These are phyloP conservation scores for Gerris lacustris DNA, from an alignment of 2,888 invertebrate genomes.

Conservation along the genomic window DNA sequence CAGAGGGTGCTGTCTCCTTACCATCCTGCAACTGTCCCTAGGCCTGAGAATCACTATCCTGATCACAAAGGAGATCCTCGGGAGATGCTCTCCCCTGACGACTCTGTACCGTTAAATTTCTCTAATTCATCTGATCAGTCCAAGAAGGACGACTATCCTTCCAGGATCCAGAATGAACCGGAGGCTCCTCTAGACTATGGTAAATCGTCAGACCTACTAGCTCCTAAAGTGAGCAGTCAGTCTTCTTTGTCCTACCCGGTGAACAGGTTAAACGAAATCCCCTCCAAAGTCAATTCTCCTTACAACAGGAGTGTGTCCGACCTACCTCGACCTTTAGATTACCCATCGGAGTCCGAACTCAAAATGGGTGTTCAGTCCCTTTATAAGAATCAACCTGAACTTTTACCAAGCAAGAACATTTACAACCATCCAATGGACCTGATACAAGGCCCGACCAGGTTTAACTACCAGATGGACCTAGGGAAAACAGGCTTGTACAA, in stretches of 20 bases:
- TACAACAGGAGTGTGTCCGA: constrained; percentile 27
- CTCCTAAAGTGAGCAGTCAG: constrained; percentile 18
- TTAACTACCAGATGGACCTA: constrained; percentile 23
- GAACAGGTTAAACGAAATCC: constrained; percentile 25
- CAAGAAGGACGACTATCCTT: neutral
- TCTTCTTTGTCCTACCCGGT: constrained; percentile 24
- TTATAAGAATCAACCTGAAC: constrained; percentile 23
- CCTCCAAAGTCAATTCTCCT: constrained; percentile 26
- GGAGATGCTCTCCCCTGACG: neutral
- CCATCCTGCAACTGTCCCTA: neutral
- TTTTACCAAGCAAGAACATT: constrained; percentile 23
- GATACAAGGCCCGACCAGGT: constrained; percentile 22
- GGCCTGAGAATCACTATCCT: neutral
- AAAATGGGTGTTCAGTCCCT: constrained; percentile 23
- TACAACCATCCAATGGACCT: constrained; percentile 28
- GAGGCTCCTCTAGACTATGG: constrained; percentile 18
- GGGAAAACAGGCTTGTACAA: constrained; percentile 23
- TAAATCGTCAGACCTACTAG: constrained; percentile 18
- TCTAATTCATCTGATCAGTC: neutral
- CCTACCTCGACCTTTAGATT: constrained; percentile 22
- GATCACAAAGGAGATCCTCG: neutral
- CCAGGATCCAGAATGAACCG: neutral
- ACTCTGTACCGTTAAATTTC: constrained; percentile 7
- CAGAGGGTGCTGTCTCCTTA: neutral
- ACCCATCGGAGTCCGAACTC: constrained; percentile 23